Conservation (phyloP, 2,113 vertebrate species). For the Thymallus thymallus region DNA sequence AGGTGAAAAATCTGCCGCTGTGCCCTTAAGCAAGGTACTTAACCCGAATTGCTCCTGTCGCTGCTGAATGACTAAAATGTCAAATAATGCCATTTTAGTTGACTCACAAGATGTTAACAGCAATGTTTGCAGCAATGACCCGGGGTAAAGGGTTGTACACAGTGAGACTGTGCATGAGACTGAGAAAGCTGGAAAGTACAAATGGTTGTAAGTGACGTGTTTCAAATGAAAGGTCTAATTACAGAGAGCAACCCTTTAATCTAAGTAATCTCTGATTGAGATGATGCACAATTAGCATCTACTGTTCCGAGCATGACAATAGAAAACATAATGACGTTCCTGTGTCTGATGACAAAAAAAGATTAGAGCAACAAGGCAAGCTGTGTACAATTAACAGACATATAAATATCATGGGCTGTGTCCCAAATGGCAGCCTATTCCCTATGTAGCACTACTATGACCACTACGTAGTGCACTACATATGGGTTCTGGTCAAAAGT, state of each 20-base stretch:
- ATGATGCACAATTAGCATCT: conserved; percentile 46
- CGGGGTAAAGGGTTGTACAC: too few relatives aligned
- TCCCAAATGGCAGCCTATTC: too few relatives aligned
- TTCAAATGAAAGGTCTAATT: neutral
- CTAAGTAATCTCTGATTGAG: conserved; percentile 27
- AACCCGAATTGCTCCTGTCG: too few relatives aligned
- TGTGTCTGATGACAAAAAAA: conserved; percentile 41
- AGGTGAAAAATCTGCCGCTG: too few relatives aligned
- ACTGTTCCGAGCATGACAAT: conserved; percentile 53
- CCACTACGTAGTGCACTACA: too few relatives aligned
- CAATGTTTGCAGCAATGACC: too few relatives aligned
- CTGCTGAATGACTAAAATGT: too few relatives aligned
- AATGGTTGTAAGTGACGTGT: neutral
- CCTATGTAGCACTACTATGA: too few relatives aligned
- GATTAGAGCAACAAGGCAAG: conserved; percentile 72
- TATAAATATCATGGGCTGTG: conserved; percentile 78
- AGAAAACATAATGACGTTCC: conserved; percentile 57
- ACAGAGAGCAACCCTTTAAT: neutral
- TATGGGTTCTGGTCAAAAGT: too few relatives aligned
- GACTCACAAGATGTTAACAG: too few relatives aligned
- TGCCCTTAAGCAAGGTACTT: too few relatives aligned
- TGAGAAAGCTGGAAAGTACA: neutral
- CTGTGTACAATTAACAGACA: conserved; percentile 93
- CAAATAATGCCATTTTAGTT: too few relatives aligned
- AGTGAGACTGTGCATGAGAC: neutral